A percentile compares a stretch with the other conserved stretches of the same genome.
phyloP scores from a whole-genome alignment of 2,113 vertebrate species.

The Microcebus lehilahytsara region DNA sequence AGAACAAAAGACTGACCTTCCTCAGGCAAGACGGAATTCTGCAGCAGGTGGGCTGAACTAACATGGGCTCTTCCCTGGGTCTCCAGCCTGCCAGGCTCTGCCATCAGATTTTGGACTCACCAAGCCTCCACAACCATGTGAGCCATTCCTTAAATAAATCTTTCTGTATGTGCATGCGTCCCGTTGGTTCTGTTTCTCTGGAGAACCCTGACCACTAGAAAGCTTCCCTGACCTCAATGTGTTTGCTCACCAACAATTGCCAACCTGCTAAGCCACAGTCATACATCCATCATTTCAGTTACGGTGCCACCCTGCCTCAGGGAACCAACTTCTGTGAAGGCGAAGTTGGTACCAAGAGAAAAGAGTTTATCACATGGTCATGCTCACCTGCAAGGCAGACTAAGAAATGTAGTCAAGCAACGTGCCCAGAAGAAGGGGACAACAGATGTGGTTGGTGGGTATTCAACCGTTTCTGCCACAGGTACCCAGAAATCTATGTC shows the following conservation, averaged over 20 bases:
- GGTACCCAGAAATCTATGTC: not conserved
- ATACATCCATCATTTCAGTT: no score
- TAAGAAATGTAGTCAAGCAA: not conserved
- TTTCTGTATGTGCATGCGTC: not conserved
- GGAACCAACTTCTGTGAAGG: not conserved
- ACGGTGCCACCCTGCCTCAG: not conserved
- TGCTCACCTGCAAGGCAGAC: not conserved
- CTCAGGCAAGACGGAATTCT: not conserved
- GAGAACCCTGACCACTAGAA: not conserved
- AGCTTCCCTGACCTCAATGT: not conserved
- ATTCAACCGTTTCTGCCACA: not conserved
- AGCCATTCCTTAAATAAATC: not conserved
- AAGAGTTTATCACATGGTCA: not conserved
- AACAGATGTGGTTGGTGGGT: not conserved
- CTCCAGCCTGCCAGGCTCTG: not conserved
- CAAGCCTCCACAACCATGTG: not conserved
- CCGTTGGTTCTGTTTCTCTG: not conserved
- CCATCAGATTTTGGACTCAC: not conserved
- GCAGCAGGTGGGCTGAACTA: no score
- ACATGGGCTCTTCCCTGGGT: not conserved
- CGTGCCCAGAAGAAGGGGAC: not conserved
- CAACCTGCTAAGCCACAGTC: not conserved
- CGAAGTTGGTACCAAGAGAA: not conserved
- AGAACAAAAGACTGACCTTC: not conserved
- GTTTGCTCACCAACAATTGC: not conserved